Evolutionary conservation across 2,113 vertebrate species (phyloP).

Genomic region (Stictonetta naevosa): DNA sequence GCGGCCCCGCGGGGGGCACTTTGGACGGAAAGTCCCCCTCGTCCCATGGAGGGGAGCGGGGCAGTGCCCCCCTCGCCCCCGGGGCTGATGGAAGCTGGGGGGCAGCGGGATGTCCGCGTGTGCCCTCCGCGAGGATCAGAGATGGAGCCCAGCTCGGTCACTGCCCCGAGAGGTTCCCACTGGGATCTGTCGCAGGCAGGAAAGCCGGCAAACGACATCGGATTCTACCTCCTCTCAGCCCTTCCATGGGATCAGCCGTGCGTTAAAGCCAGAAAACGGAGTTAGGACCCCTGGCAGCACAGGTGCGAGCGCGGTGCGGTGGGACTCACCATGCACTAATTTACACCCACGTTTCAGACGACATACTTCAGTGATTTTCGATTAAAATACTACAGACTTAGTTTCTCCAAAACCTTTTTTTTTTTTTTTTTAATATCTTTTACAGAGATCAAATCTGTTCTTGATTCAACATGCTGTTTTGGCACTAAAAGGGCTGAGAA

Average conservation of each 20-base stretch:
- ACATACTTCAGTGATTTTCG: not conserved
- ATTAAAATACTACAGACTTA: not conserved
- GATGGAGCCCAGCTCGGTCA: not conserved
- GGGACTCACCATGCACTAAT: accelerated
- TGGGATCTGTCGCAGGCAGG: not conserved
- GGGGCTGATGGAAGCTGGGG: not conserved
- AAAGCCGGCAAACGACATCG: not conserved
- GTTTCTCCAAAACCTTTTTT: not conserved
- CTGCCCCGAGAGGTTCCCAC: not conserved
- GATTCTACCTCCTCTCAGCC: not conserved
- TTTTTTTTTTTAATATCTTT: not conserved
- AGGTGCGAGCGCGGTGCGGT: not conserved
- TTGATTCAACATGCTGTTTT: not conserved
- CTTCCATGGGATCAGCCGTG: not conserved
- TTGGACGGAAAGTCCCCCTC: too few relatives aligned
- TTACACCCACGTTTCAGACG: not conserved
- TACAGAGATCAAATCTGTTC: not conserved
- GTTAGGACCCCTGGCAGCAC: accelerated
- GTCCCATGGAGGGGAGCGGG: not conserved
- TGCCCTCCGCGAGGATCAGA: not conserved
- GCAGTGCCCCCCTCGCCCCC: not conserved
- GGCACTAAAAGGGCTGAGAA: not conserved
- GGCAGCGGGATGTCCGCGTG: not conserved
- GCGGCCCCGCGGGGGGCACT: too few relatives aligned
- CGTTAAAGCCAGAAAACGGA: not conserved